These are phyloP conservation scores for Rambutsinella grinnellia DNA, from an alignment of 2,888 invertebrate genomes.

Conservation along the genomic window DNA sequence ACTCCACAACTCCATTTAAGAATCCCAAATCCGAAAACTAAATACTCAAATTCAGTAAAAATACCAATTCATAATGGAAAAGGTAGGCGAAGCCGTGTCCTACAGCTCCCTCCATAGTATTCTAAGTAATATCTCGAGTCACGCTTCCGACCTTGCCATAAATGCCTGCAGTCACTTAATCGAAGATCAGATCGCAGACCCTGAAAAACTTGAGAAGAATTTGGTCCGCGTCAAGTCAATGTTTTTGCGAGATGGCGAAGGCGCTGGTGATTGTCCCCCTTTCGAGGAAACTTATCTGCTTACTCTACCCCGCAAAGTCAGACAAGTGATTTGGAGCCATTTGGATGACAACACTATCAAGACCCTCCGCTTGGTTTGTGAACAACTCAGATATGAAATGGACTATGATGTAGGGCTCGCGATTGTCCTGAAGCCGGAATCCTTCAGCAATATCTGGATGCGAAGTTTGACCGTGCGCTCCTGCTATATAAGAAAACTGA, in stretches of 20 bases:
- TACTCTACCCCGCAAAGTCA: conserved; percentile 17
- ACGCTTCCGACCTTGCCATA: conserved; percentile 35
- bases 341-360: conserved; percentile 37
- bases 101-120: conserved; percentile 23
- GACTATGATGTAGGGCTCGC: conserved; percentile 41
- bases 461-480: conserved; percentile 40
- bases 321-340: conserved; percentile 27
- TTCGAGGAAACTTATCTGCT: conserved; percentile 1
- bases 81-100: background rate
- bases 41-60: background rate
- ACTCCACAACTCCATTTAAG: too few species aligned
- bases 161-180: conserved; percentile 39
- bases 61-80: background rate
- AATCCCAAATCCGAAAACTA: background rate
- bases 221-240: conserved; percentile 24
- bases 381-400: conserved; percentile 41
- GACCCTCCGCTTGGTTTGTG: conserved; percentile 32
- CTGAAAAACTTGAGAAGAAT: conserved; percentile 30
- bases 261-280: conserved; percentile 18
- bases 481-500: conserved; percentile 28
- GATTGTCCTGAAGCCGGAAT: conserved; percentile 9
- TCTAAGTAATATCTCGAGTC: conserved; percentile 26
- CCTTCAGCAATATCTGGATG: conserved; percentile 30
- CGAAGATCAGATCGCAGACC: conserved; percentile 44
- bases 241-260: conserved; percentile 7